Evolutionary conservation across 2,797 vertebrate genomes (phyloP).

Genomic region (Threskiornis aethiopicus): DNA sequence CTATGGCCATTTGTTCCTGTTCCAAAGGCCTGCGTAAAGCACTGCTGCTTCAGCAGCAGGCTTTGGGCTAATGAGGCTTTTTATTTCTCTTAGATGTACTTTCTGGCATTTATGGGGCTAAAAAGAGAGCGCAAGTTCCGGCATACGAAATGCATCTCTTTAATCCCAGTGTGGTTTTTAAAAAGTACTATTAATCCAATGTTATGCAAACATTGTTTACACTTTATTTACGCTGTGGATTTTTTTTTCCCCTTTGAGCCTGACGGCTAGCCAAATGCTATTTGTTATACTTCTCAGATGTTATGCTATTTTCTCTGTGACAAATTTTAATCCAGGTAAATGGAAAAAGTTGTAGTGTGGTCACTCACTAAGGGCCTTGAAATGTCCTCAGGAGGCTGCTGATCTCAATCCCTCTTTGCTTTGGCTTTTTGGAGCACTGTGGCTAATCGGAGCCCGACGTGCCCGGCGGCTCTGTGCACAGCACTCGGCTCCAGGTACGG

Average conservation of each 20-base stretch:
- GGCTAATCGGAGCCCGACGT: conserved; percentile 46
- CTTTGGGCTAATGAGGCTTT: background rate
- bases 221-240: background rate
- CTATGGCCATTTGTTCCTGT: background rate
- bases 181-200: conserved; percentile 18
- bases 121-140: background rate
- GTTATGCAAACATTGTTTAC: conserved; percentile 35
- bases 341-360: conserved; percentile 37
- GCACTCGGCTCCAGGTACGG: conserved; percentile 8
- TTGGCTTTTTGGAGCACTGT: conserved; percentile 16
- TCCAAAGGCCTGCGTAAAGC: background rate
- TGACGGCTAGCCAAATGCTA: background rate
- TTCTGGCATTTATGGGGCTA: conserved; percentile 1
- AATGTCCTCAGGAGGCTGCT: background rate
- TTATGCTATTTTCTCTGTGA: conserved; percentile 24
- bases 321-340: conserved; percentile 63
- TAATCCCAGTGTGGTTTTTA: background rate
- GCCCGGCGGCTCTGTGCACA: background rate
- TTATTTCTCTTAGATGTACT: conserved; percentile 4
- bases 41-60: conserved; percentile 21
- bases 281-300: conserved; percentile 28
- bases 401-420: conserved; percentile 1
- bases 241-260: background rate
- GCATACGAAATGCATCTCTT: background rate
- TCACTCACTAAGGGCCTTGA: conserved; percentile 29